Percentiles rank a stretch among this genome's conserved stretches.
These are phyloP conservation scores for Strigamia maritima DNA, from an alignment of 2,888 invertebrate species.

Conservation along the genomic window DNA sequence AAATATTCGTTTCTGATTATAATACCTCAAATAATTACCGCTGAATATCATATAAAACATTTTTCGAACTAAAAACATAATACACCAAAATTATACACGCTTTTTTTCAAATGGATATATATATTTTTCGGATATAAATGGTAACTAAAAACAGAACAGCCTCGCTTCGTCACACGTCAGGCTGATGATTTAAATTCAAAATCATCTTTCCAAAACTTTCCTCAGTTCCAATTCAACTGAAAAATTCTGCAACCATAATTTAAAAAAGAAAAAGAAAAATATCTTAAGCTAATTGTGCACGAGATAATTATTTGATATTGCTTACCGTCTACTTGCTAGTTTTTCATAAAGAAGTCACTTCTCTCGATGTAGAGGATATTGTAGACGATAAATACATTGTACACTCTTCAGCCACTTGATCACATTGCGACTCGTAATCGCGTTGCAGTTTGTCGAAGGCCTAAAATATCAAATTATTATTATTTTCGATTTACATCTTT, in stretches of 20 bases:
- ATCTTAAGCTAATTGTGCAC: neutral
- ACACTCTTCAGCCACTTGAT: conserved; percentile 25
- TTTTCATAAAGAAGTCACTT: conserved; percentile 37
- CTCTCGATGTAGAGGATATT: conserved; percentile 34
- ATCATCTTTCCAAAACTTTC: conserved; percentile 8
- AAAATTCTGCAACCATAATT: conserved; percentile 17
- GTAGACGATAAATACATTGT: conserved; percentile 17
- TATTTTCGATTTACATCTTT: neutral
- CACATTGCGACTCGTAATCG: conserved; percentile 29
- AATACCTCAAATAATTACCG: neutral
- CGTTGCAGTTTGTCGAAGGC: conserved; percentile 7
- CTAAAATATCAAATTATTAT: conserved; percentile 13
- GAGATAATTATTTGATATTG: neutral
- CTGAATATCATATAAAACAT: conserved; percentile 10
- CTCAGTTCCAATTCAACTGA: neutral
- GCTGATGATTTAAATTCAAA: conserved; percentile 11
- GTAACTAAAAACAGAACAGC: neutral
- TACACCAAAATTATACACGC: conserved; percentile 5
- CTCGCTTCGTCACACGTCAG: neutral
- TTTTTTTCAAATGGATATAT: neutral
- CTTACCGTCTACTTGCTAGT: conserved; percentile 27
- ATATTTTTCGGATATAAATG: conserved; percentile 2
- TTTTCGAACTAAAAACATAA: conserved; percentile 22
- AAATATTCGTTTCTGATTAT: conserved; percentile 11
- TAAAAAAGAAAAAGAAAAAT: neutral